These are phyloP conservation scores for Spisula subtruncata DNA, from an alignment of 2,888 invertebrate genomes.

Conservation along the genomic window DNA sequence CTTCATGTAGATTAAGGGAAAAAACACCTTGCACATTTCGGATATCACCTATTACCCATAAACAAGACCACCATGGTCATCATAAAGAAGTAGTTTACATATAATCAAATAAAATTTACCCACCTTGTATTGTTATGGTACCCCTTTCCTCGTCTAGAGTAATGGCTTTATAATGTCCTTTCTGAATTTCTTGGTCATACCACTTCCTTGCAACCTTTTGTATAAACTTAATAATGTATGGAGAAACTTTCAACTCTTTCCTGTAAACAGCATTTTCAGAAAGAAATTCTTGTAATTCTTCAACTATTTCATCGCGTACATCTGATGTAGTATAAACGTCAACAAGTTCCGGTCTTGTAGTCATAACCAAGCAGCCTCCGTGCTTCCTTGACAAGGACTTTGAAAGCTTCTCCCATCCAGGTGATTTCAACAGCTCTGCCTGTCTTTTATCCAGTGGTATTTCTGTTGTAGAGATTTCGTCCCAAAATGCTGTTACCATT, in stretches of 20 bases:
- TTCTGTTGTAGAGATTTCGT: constrained; percentile 37
- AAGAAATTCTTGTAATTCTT: constrained; percentile 51
- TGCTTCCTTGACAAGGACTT: constrained; percentile 39
- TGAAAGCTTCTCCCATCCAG: constrained; percentile 51
- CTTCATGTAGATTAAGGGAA: too few relatives aligned
- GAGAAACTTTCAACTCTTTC: constrained; percentile 46
- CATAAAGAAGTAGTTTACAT: not conserved
- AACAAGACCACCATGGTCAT: too few relatives aligned
- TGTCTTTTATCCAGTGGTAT: constrained; percentile 44
- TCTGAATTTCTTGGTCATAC: constrained; percentile 33
- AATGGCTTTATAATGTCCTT: not conserved
- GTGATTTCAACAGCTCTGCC: constrained; percentile 33
- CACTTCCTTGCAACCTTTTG: constrained; percentile 35
- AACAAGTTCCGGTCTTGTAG: constrained; percentile 11
- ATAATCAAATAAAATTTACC: not conserved
- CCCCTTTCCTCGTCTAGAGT: constrained; percentile 32
- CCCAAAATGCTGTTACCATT: constrained; percentile 51
- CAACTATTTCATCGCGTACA: constrained; percentile 41
- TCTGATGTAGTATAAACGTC: constrained; percentile 49
- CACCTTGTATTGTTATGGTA: constrained; percentile 39
- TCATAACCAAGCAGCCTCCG: constrained; percentile 48
- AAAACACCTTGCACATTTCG: too few relatives aligned
- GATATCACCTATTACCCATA: too few relatives aligned
- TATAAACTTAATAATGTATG: constrained; percentile 38
- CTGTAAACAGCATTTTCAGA: constrained; percentile 53